Conservation (phyloP, 1,140 invertebrate genomes). For the Drosophila sulfurigaster region DNA sequence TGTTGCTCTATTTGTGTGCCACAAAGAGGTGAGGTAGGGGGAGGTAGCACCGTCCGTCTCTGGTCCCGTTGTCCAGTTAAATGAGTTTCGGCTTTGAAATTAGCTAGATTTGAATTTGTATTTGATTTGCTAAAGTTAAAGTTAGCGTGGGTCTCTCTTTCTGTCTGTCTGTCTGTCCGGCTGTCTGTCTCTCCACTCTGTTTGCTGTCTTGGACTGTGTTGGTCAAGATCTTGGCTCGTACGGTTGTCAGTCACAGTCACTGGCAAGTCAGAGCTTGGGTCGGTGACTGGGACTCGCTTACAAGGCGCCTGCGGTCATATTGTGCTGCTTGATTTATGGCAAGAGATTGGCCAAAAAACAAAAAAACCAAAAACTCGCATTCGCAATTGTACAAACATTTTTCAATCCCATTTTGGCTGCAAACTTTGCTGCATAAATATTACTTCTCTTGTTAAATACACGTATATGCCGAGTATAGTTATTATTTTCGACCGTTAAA, state of each 20-base stretch:
- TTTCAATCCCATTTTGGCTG: constrained; percentile 57
- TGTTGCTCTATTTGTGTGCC: constrained; percentile 63
- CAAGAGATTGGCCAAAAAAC: constrained; percentile 73
- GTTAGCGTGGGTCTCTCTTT: constrained; percentile 66
- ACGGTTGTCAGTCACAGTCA: constrained; percentile 71
- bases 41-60: background rate
- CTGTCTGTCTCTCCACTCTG: background rate
- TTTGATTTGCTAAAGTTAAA: constrained; percentile 76
- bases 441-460: constrained; percentile 19
- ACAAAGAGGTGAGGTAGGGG: background rate
- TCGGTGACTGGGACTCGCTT: constrained; percentile 76
- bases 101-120: constrained; percentile 83
- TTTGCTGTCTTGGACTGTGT: constrained; percentile 22
- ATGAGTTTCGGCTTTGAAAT: constrained; percentile 79
- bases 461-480: constrained; percentile 10
- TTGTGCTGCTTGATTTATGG: constrained; percentile 79
- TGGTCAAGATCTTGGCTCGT: constrained; percentile 74
- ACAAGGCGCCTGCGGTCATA: constrained; percentile 80
- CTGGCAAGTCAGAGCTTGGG: constrained; percentile 57
- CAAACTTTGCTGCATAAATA: constrained; percentile 15
- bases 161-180: constrained; percentile 17
- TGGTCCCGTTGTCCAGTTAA: constrained; percentile 56
- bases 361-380: constrained; percentile 35
- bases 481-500: constrained; percentile 9
- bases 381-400: constrained; percentile 79